phyloP scores from a whole-genome alignment of 2,797 vertebrate genomes.

The Pogoniulus pusillus region DNA sequence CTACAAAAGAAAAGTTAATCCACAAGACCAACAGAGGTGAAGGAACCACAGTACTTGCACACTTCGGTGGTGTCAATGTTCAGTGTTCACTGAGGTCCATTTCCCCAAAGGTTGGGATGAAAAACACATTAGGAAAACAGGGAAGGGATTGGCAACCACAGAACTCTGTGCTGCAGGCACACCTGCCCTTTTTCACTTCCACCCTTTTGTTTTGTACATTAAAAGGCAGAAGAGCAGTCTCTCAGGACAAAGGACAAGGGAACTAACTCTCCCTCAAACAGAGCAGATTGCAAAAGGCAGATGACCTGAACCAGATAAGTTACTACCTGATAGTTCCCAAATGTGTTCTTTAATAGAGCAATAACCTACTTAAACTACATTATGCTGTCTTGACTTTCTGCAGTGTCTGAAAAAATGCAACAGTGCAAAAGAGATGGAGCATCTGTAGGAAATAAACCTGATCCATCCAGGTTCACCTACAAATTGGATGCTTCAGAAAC shows the following conservation, averaged over 20 bases:
- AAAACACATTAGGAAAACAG: background rate
- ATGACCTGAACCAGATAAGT: slow-evolving; percentile 42
- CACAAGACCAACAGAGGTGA: background rate
- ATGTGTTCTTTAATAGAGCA: slow-evolving; percentile 44
- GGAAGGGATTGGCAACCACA: background rate
- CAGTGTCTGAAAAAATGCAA: background rate
- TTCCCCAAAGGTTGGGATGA: background rate
- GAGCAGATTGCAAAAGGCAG: background rate
- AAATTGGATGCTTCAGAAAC: background rate
- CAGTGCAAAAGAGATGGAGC: background rate
- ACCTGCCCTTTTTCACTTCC: background rate
- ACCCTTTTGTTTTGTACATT: background rate
- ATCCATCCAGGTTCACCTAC: background rate
- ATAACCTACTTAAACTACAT: slow-evolving; percentile 54
- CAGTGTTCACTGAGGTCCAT: fast-evolving
- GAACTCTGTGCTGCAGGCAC: background rate
- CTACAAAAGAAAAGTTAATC: no score
- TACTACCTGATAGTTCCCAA: slow-evolving; percentile 22
- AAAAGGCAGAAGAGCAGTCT: background rate
- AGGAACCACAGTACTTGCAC: background rate
- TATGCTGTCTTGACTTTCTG: background rate
- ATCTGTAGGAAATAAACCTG: background rate
- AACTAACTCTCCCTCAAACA: background rate
- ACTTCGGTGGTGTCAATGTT: background rate
- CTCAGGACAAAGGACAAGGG: background rate